Evolutionary conservation across 2,888 invertebrate species (phyloP).

Genomic region (Tipula vernalis): DNA sequence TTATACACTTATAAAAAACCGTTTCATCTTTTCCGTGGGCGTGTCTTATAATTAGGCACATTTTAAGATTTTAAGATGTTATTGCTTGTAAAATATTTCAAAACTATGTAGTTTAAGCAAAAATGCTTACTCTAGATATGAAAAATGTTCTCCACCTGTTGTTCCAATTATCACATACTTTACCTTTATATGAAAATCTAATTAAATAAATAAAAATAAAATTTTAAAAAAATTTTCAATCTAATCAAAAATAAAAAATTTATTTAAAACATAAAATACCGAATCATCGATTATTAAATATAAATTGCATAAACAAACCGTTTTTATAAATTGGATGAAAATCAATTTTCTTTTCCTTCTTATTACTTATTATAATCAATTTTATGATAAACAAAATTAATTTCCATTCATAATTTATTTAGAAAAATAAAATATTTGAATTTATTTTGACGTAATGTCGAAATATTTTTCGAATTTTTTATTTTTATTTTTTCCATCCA

Average conservation of each 20-base stretch:
- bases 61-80: too few relatives aligned
- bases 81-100: too few relatives aligned
- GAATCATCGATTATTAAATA: background rate
- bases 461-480: background rate
- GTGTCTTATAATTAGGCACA: too few relatives aligned
- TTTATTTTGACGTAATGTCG: slow-evolving; percentile 4
- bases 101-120: too few relatives aligned
- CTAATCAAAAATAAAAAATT: background rate
- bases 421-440: background rate
- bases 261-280: background rate
- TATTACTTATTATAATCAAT: background rate
- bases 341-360: background rate
- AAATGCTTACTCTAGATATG: too few relatives aligned
- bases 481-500: background rate
- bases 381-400: background rate
- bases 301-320: background rate
- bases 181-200: background rate
- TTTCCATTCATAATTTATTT: background rate
- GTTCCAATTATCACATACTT: background rate
- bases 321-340: background rate
- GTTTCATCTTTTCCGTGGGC: too few relatives aligned
- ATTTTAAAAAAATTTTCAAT: background rate
- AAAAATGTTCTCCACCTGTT: background rate
- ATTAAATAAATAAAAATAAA: background rate
- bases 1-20: too few relatives aligned